These are phyloP conservation scores for Calephelis virginiensis DNA, from an alignment of 1,140 invertebrate species.

Conservation along the genomic window DNA sequence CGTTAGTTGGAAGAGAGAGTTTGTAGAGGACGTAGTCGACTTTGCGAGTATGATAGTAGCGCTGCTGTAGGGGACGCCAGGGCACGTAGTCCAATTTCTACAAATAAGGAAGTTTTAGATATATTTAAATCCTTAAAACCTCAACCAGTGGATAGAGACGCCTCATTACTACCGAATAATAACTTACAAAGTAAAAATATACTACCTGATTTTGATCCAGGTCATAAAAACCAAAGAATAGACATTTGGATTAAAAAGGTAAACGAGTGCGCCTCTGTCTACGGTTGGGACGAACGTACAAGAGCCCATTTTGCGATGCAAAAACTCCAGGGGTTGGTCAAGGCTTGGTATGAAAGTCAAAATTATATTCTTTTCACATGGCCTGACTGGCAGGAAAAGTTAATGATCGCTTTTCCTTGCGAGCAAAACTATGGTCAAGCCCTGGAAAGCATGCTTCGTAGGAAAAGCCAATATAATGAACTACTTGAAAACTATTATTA, in stretches of 20 bases:
- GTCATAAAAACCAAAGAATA: slow-evolving; percentile 28
- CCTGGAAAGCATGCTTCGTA: background rate
- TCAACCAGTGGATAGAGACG: background rate
- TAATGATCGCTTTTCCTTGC: slow-evolving; percentile 28
- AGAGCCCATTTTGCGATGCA: slow-evolving; percentile 25
- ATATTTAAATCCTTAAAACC: background rate
- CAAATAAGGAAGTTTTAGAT: background rate
- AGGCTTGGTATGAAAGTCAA: slow-evolving; percentile 32
- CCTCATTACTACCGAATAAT: background rate
- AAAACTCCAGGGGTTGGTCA: slow-evolving; percentile 28
- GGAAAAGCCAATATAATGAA: too few species aligned
- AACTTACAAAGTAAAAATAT: slow-evolving; percentile 19
- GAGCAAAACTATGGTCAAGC: slow-evolving; percentile 27
- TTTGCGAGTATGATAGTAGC: too few species aligned
- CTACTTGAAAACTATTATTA: too few species aligned
- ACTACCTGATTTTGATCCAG: slow-evolving; percentile 32
- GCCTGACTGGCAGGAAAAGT: slow-evolving; percentile 19
- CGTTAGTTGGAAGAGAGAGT: too few species aligned
- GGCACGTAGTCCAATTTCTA: background rate
- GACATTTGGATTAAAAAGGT: slow-evolving; percentile 34
- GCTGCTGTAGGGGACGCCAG: background rate
- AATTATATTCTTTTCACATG: slow-evolving; percentile 26
- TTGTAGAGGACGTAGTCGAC: too few species aligned
- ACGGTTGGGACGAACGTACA: slow-evolving; percentile 30
- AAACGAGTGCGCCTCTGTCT: slow-evolving; percentile 33